Evolutionary conservation across 2,113 vertebrate genomes (phyloP).

Genomic region (Pterophyllum scalare): DNA sequence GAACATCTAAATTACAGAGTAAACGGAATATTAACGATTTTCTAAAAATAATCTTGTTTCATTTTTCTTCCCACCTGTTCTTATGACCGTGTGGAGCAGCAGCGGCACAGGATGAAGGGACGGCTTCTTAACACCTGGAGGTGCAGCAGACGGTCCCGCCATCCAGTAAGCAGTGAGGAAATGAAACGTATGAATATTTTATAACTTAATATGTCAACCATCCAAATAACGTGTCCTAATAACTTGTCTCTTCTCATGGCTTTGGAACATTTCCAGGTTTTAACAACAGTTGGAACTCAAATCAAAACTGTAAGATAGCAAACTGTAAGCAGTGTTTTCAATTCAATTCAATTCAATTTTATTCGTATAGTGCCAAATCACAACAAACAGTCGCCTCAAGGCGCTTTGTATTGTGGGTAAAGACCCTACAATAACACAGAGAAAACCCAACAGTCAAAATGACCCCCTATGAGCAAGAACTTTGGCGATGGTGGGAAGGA

Average conservation of each 20-base stretch:
- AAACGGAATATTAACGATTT: neutral
- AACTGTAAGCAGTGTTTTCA: neutral
- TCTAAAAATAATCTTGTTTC: neutral
- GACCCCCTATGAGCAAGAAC: no score
- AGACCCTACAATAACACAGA: no score
- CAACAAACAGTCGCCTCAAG: no score
- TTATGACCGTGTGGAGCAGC: accelerated
- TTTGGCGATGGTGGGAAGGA: no score
- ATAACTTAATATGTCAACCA: neutral
- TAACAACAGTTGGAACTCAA: no score
- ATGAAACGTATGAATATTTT: slow-evolving; percentile 11
- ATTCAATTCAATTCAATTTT: no score
- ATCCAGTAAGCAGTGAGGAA: neutral
- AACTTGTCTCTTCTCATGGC: neutral
- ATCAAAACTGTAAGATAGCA: neutral
- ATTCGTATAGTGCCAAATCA: no score
- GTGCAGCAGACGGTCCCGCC: neutral
- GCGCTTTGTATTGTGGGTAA: no score
- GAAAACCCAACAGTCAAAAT: no score
- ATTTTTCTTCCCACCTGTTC: neutral
- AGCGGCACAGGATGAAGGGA: accelerated
- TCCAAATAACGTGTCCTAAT: neutral
- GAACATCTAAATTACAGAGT: neutral
- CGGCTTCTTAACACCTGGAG: neutral
- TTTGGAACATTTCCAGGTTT: neutral